Base-by-base conservation (phyloP, 2,113 vertebrate genomes). In the Rhagologus leucostigma region DNA sequence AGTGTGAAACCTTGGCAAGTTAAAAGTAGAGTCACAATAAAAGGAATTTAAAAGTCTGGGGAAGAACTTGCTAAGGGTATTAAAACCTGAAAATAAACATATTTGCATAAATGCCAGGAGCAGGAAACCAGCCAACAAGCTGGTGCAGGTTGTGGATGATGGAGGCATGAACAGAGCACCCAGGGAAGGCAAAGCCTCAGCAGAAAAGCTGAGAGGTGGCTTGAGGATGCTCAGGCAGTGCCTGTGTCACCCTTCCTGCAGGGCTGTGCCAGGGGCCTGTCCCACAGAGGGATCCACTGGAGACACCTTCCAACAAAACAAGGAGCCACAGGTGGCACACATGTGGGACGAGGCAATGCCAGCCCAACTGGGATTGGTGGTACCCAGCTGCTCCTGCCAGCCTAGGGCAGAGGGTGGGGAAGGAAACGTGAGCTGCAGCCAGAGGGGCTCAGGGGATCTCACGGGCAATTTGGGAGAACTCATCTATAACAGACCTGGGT, bases 241-340 rank as follows among this genome's bases (percentile, higher is more conserved):
- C 14, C 49, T 7, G 1, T 5, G 5, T 69, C 52, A 92, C 84
- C 35, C 33, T 32, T 62, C 76, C 55, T 46, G 21, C 1, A 2
- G 53, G 57, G 23, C 41, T 83, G 52, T 91, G 65, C 26, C 1
- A 1, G 22, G n/a, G 9, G 3, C 2, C 33, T 1, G 1, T 78
- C 60, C 77, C 37, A 74, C 0, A 4, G 15, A 63, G 10, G 33
- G 15, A 3, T 24, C 59, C 71, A 50, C n/a, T 4, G 1, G 60
- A 93, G 52, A 71, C 0, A 0, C n/a, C 29, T 55, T 37, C 22
- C 41, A 67, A 27, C 33, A 87, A 50, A 84, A 39, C 0, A 0
- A 71, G 39, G 50, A 27, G 22, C 69, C 65, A 16, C 2, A 2
- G 42, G 20, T 13, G 33, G 33, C 30, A 21, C 30, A 21, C 0